Evolutionary conservation across 1,140 invertebrate species (phyloP).

Genomic region (Acyrthosiphon pisum): DNA sequence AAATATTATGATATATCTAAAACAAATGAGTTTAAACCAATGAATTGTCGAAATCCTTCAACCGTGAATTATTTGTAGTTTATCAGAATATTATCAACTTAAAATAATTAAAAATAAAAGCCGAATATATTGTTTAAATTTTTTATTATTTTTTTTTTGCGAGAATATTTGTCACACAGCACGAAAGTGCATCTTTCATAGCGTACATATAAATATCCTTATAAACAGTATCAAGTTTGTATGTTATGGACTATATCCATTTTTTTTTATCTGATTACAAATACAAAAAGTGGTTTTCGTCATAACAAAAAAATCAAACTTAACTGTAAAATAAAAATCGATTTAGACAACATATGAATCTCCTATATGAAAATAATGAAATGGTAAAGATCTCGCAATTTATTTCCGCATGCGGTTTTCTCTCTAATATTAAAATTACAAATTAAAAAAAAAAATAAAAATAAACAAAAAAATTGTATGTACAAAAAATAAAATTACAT

Average conservation of each 20-base stretch:
- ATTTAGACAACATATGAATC: slow-evolving; percentile 44
- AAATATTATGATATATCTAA: not conserved
- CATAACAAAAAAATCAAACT: slow-evolving; percentile 56
- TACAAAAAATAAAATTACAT: slow-evolving; percentile 56
- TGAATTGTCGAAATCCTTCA: not conserved
- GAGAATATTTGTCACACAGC: slow-evolving; percentile 57
- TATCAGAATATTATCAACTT: slow-evolving; percentile 4
- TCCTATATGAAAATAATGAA: slow-evolving; percentile 52
- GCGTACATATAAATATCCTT: slow-evolving; percentile 48
- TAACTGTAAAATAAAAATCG: slow-evolving; percentile 55
- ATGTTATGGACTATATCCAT: slow-evolving; percentile 50
- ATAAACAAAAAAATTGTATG: slow-evolving; percentile 57
- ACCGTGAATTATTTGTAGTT: not conserved
- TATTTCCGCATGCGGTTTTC: slow-evolving; percentile 44
- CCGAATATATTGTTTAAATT: slow-evolving; percentile 37
- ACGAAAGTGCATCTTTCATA: slow-evolving; percentile 52
- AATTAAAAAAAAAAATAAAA: slow-evolving; percentile 52
- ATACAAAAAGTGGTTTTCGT: slow-evolving; percentile 52
- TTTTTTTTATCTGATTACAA: slow-evolving; percentile 52
- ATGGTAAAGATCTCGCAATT: slow-evolving; percentile 56
- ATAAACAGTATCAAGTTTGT: slow-evolving; percentile 52
- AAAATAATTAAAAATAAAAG: slow-evolving; percentile 44
- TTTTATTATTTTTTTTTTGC: slow-evolving; percentile 55
- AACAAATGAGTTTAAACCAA: not conserved
- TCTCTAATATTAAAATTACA: slow-evolving; percentile 55